These are phyloP conservation scores for Napeogenes inachia DNA, from an alignment of 2,888 invertebrate species.

Conservation along the genomic window DNA sequence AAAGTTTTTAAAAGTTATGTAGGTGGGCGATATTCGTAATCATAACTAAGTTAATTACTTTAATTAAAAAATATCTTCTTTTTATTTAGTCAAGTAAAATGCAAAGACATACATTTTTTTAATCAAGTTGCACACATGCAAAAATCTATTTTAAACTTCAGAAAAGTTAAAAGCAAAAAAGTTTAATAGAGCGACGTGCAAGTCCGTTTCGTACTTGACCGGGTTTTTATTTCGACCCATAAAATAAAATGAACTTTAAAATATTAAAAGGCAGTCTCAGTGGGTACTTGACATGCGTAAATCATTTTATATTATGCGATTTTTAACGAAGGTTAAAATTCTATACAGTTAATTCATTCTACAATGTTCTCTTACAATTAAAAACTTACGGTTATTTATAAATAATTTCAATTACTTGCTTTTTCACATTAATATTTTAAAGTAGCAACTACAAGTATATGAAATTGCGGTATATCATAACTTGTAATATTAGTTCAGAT, in stretches of 20 bases:
- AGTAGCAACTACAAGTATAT: too few species aligned
- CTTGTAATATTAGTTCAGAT: neutral
- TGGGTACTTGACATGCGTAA: conserved; percentile 36
- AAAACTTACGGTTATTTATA: too few species aligned
- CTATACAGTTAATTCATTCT: too few species aligned
- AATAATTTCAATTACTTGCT: too few species aligned
- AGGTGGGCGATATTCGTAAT: too few species aligned
- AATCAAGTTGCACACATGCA: neutral
- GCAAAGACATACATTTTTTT: neutral
- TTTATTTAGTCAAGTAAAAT: neutral
- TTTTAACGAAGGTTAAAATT: conserved; percentile 2
- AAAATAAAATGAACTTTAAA: conserved; percentile 65
- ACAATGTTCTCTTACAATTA: too few species aligned
- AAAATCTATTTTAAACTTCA: neutral
- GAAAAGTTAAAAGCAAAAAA: conserved; percentile 18
- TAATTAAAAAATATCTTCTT: too few species aligned
- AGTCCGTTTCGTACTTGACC: conserved; percentile 39
- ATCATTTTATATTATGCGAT: conserved; percentile 38
- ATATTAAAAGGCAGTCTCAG: conserved; percentile 51
- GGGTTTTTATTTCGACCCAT: conserved; percentile 49
- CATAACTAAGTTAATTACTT: too few species aligned
- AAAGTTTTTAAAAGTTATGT: too few species aligned
- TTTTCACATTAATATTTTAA: too few species aligned
- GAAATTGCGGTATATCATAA: too few species aligned
- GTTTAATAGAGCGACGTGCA: conserved; percentile 23